Conservation (phyloP, 2,797 vertebrate species). For the Poeciliopsis presidionis region DNA sequence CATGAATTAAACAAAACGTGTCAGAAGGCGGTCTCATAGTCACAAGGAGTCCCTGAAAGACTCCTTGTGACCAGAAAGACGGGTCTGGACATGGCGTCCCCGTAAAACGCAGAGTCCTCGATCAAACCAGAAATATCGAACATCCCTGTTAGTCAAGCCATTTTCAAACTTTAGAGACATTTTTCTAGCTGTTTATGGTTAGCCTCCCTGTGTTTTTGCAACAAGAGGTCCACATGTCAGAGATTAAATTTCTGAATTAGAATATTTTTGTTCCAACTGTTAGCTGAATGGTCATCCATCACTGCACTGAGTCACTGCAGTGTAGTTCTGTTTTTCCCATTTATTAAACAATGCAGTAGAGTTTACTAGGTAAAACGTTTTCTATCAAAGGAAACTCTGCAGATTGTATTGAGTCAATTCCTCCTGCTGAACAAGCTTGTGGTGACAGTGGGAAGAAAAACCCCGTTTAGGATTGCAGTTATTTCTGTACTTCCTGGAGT, state of each 20-base stretch:
- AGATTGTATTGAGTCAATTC: not conserved
- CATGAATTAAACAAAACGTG: not conserved
- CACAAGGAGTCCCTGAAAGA: not conserved
- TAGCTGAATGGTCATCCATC: not conserved
- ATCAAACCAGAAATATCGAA: not conserved
- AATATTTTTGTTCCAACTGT: not conserved
- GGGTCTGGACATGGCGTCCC: not conserved
- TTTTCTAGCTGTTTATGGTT: not conserved
- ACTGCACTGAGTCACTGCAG: not conserved
- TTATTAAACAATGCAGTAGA: not conserved
- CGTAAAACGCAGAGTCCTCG: not conserved
- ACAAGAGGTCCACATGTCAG: not conserved
- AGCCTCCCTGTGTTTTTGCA: not conserved
- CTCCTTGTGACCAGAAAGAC: too few relatives aligned
- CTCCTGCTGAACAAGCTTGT: not conserved
- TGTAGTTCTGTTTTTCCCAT: not conserved
- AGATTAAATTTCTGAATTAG: not conserved
- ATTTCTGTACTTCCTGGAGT: not conserved
- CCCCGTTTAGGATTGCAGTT: not conserved
- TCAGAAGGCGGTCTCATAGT: not conserved
- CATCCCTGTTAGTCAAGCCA: not conserved
- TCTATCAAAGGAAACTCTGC: not conserved
- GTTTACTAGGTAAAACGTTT: not conserved
- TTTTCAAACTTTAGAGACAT: not conserved
- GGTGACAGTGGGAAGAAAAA: not conserved